Base-by-base conservation (phyloP, 37 sponge, comb jelly and placozoan species). In the Halichondria panicea region DNA sequence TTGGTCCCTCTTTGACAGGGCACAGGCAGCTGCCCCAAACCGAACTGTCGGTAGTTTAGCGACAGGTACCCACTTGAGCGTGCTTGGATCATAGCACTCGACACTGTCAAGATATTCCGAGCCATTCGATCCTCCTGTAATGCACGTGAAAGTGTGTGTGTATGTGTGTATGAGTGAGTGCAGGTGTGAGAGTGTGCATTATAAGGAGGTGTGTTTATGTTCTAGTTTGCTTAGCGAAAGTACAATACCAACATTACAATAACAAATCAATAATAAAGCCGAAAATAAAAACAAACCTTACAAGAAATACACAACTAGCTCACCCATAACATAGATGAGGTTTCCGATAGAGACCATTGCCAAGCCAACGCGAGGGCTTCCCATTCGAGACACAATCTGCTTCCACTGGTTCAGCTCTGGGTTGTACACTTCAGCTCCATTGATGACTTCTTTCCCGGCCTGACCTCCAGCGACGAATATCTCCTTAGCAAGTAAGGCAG, bases 391-490 rank as follows among this genome's bases (percentile, higher is more conserved):
- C 15, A 68, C 70, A 24, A 94, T 68, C 21, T 64, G 75, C 65
- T 91, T 80, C 92, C 92, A 91, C 46, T 82, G 78, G 64, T 91
- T 61, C 65, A 74, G 54, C 50, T 86, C 76, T 22, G 74, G 66
- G 36, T 76, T 81, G 81, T 88, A 94, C 18, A 86, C 44, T 58
- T 86, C 87, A 21, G 87, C 83, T 27, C 48, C 33, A 62, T 78
- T 82, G 32, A 86, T 63, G 19, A 91, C 77, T 60, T 82, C 83
- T 21, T 82, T 82, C 22, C 73, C 75, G 32, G 75, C 62, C 65
- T 84, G 86, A 4, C 92, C 92, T 18, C 92, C 92, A 31, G 86
- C 70, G 24, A 91, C 87, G 68, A 86, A 91, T 44, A 91, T 91
- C 71, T 91, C 92, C 48, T 78, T 78, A 1, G 87, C 87, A 25